Percentiles rank a stretch among this genome's conserved stretches.
These are phyloP conservation scores for Vollenhovia emeryi DNA, from an alignment of 1,140 invertebrate genomes.

Conservation along the genomic window DNA sequence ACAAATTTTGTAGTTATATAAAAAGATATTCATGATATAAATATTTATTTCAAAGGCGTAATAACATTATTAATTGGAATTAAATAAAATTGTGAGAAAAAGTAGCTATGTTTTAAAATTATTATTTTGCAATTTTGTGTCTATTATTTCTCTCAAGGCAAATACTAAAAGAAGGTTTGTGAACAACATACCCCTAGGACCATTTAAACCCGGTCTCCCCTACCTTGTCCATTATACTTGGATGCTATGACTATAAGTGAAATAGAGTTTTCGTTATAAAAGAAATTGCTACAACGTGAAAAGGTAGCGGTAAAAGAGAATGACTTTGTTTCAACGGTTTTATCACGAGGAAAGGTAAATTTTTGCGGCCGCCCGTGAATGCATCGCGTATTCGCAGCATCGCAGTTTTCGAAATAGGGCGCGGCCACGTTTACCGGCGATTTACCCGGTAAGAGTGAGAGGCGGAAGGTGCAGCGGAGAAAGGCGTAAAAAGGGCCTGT, in stretches of 20 bases:
- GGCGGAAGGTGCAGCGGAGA: conserved; percentile 43
- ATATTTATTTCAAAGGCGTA: no score
- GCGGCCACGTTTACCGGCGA: conserved; percentile 56
- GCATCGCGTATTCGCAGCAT: neutral
- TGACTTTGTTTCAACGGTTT: conserved; percentile 2
- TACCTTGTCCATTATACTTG: neutral
- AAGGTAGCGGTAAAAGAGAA: neutral
- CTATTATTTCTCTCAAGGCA: no score
- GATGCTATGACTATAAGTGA: neutral
- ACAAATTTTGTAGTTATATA: no score
- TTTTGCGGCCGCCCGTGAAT: no score
- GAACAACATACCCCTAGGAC: no score
- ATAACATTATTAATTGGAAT: no score
- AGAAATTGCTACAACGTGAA: neutral
- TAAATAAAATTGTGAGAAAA: no score
- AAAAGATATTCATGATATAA: no score
- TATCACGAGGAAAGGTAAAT: neutral
- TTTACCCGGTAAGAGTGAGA: conserved; percentile 66
- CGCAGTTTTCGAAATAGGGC: conserved; percentile 18
- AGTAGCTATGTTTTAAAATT: no score
- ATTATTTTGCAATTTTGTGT: no score
- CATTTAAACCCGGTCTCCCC: no score
- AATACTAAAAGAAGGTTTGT: no score
- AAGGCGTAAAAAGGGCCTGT: conserved; percentile 61
- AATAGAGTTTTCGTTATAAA: conserved; percentile 17